A percentile compares a stretch with the other conserved stretches of the same genome.
Conservation (phyloP, 2,113 vertebrate genomes). For the Neogale vison region DNA sequence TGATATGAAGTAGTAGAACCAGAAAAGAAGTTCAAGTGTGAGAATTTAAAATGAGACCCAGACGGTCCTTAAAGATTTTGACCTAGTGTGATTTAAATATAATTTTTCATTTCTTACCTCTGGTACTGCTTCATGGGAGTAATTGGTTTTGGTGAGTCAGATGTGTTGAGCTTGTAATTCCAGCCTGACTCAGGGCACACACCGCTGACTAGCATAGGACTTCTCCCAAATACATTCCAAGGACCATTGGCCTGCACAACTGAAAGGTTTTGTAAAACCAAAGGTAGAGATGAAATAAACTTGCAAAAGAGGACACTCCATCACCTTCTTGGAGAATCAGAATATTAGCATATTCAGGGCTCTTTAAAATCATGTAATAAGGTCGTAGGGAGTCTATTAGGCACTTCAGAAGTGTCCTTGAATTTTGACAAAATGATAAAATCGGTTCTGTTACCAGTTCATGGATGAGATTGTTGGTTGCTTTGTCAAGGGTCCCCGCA, state of each 20-base stretch:
- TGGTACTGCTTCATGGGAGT: background rate
- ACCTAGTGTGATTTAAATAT: background rate
- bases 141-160: background rate
- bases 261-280: background rate
- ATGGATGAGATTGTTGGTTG: background rate
- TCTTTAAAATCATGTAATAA: background rate
- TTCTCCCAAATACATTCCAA: background rate
- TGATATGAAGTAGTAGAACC: background rate
- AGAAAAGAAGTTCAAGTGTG: background rate
- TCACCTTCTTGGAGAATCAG: background rate
- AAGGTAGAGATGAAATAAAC: background rate
- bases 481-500: background rate
- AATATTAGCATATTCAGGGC: background rate
- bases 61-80: background rate
- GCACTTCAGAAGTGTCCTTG: background rate
- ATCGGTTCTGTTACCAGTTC: background rate
- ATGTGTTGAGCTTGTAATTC: background rate
- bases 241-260: background rate
- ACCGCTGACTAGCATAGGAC: background rate
- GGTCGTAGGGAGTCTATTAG: background rate
- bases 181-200: background rate
- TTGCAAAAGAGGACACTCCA: background rate
- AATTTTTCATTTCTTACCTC: background rate
- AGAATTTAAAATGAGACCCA: background rate
- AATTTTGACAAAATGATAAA: background rate